Evolutionary conservation across 2,797 vertebrate species (phyloP).

Genomic region (Ctenochaetus hawaiiensis): DNA sequence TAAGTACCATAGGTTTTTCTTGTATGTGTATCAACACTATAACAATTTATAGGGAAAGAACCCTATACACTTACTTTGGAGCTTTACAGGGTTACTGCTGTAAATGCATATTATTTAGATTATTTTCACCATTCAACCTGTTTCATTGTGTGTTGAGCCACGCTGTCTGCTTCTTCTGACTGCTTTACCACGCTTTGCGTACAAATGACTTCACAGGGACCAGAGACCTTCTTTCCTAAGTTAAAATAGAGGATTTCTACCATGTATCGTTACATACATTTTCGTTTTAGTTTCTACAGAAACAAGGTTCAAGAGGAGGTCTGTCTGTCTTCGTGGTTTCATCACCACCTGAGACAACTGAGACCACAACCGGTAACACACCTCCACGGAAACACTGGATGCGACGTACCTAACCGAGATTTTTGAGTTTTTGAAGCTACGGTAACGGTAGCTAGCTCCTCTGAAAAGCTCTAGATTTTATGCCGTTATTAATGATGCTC

Average conservation of each 20-base stretch:
- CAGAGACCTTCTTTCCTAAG: background rate
- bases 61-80: background rate
- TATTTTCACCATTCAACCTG: constrained; percentile 69
- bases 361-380: constrained; percentile 47
- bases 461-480: background rate
- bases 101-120: constrained; percentile 34
- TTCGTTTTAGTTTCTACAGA: background rate
- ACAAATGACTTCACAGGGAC: constrained; percentile 18
- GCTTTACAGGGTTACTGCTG: background rate
- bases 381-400: constrained; percentile 46
- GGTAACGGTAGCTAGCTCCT: background rate
- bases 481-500: constrained; percentile 3
- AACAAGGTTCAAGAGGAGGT: background rate
- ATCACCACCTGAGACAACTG: constrained; percentile 13
- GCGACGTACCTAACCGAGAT: constrained; percentile 5
- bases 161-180: constrained; percentile 51
- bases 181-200: constrained; percentile 30
- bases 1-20: background rate
- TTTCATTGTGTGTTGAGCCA: constrained; percentile 73
- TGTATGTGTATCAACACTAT: background rate
- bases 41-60: background rate
- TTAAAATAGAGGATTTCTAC: background rate
- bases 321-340: constrained; percentile 2
- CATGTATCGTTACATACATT: background rate
- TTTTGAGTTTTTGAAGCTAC: background rate